Percentiles rank a stretch among this genome's conserved stretches.
Conservation (phyloP, 2,113 vertebrate species). For the Cryptomyrus ogoouensis region DNA sequence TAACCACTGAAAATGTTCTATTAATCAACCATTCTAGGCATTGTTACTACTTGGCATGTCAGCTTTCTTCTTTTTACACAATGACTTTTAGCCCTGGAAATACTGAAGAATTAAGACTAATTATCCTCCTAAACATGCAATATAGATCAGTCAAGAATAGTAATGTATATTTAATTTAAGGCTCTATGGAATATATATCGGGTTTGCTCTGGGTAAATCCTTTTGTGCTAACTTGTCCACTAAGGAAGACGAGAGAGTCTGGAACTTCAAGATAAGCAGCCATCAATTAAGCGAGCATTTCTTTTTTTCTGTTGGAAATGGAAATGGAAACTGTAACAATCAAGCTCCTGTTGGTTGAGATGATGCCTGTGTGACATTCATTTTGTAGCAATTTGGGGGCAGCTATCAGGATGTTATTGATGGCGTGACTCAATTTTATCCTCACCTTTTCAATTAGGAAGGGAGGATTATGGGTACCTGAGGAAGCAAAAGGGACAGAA, state of each 20-base stretch:
- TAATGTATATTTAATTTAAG: conserved; percentile 25
- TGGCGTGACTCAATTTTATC: conserved; percentile 23
- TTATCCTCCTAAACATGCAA: conserved; percentile 13
- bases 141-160: conserved; percentile 24
- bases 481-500: not conserved
- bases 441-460: conserved; percentile 17
- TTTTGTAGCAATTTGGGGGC: conserved; percentile 27
- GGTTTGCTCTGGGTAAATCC: conserved; percentile 21
- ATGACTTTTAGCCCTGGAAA: not conserved
- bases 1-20: not conserved
- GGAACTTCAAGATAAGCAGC: conserved; percentile 40
- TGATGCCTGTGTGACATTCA: conserved; percentile 27
- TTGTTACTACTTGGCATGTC: not conserved
- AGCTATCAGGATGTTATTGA: conserved; percentile 17
- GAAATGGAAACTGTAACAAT: conserved; percentile 26
- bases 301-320: conserved; percentile 29
- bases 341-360: conserved; percentile 20
- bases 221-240: conserved; percentile 26
- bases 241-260: conserved; percentile 34
- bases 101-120: conserved; percentile 8
- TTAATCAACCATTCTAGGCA: not conserved
- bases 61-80: not conserved
- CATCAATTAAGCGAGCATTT: conserved; percentile 36
- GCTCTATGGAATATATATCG: conserved; percentile 21
- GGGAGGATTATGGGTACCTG: not conserved